Evolutionary conservation across 2,113 vertebrate genomes (phyloP).

Genomic region (Chionis minor): DNA sequence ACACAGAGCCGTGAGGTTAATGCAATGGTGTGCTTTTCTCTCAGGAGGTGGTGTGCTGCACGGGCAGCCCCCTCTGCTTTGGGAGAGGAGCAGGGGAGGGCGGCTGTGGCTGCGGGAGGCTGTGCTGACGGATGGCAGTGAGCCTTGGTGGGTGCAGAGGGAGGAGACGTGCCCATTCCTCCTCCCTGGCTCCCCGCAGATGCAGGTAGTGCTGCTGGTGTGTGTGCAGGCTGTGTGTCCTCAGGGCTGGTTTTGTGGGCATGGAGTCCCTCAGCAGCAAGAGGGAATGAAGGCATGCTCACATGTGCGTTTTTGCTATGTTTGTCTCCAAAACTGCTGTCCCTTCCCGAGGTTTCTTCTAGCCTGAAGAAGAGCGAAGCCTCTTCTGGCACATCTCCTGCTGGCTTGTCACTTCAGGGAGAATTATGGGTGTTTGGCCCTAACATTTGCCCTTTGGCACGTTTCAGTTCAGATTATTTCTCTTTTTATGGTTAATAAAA

Average conservation of each 20-base stretch:
- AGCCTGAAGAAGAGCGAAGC: not conserved
- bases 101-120: not conserved
- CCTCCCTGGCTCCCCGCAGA: not conserved
- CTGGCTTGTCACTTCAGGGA: not conserved
- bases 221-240: not conserved
- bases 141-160: not conserved
- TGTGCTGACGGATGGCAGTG: fast-evolving
- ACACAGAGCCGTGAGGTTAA: not conserved
- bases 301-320: not conserved
- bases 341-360: not conserved
- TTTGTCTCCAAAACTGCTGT: not conserved
- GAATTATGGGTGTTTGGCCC: not conserved
- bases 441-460: not conserved
- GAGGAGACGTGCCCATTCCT: not conserved
- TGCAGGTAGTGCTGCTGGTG: not conserved
- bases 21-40: fast-evolving
- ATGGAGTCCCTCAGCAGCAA: not conserved
- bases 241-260: not conserved
- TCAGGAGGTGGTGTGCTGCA: fast-evolving
- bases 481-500: not conserved
- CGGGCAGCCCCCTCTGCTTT: not conserved
- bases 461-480: not conserved
- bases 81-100: not conserved
- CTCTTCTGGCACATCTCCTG: not conserved
- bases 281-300: not conserved